These are phyloP conservation scores for Taeniopygia guttata DNA, from an alignment of 2,797 vertebrate genomes.

Conservation along the genomic window DNA sequence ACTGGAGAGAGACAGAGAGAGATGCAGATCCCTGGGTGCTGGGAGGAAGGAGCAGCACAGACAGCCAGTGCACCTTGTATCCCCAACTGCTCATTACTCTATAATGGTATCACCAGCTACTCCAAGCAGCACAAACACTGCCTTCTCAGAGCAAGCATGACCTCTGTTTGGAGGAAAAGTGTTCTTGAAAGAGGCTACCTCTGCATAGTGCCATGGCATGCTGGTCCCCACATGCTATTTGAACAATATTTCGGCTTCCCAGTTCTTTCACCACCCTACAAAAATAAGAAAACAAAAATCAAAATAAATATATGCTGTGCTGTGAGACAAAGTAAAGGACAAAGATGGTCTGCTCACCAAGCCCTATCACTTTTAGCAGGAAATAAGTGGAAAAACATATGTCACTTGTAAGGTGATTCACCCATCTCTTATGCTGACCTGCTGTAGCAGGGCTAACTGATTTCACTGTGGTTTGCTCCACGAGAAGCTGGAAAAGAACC, in stretches of 20 bases:
- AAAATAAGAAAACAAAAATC: not conserved
- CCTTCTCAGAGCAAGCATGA: not conserved
- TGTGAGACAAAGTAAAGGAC: not conserved
- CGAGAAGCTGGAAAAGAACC: not conserved
- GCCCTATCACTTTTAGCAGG: not conserved
- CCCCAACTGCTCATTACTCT: not conserved
- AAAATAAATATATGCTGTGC: not conserved
- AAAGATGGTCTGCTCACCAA: not conserved
- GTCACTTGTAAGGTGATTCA: not conserved
- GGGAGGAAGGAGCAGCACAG: not conserved
- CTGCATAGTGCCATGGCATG: slow-evolving; percentile 70
- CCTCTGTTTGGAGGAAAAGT: not conserved
- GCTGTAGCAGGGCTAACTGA: not conserved
- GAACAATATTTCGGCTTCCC: slow-evolving; percentile 49
- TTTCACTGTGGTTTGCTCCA: not conserved
- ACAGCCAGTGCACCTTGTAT: not conserved
- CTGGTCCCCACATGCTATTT: slow-evolving; percentile 71
- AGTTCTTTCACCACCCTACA: slow-evolving; percentile 66
- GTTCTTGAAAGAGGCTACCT: slow-evolving; percentile 57
- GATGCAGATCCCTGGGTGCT: not conserved
- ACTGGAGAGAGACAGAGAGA: not conserved
- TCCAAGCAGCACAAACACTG: not conserved
- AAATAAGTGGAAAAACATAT: not conserved
- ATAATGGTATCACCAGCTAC: not conserved
- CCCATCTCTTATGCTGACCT: not conserved